Base-by-base conservation (phyloP, 1,140 invertebrate species). In the Colletes latitarsis region DNA sequence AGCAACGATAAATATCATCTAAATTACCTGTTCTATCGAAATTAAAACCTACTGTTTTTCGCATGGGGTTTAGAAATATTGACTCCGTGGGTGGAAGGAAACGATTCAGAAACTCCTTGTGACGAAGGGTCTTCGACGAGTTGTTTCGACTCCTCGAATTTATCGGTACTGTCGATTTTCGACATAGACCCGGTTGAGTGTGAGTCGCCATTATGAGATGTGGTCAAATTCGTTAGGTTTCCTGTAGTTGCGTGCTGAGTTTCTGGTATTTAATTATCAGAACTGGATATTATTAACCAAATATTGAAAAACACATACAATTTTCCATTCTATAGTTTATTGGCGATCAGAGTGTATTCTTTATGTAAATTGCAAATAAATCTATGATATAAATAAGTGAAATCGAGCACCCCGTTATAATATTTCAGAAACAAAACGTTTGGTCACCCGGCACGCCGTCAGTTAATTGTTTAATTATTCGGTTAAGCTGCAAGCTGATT, bases 61-160 rank as follows among this genome's bases (percentile, higher is more conserved):
- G 2, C 1, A 3, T 6, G 5, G 1, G 14, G 10, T 10, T 52
- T 63, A 0, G 46, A 1, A 12, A 17, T 14, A 6, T 14, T 17
- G 0, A 12, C 10, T 0, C 41, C 58, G 2, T 10, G 8, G 14
- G 19, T 4, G 4, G 55, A 8, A 10, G 0, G 12, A 41, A 14
- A 14, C 2, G n/a, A 1, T 6, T 82, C 57, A 6, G 78, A 73
- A 10, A 30, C 30, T 30, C 0, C 49, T 0, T 41, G 55, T 0
- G 0, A 1, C 1, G 10, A 0, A 3, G 6, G 9, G 4, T 17
- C 14, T 17, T 52, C 14, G 0, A 43, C 15, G 5, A 0, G 5
- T 0, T 39, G 17, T 9, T 63, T 66, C 4, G 12, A 0, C 0
- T 19, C n/a, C 3, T 43, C 15, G 0, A 15, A 1, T 15, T 1